Percentiles rank a stretch among this genome's conserved stretches.
These are phyloP conservation scores for Ornithorhynchus anatinus DNA, from an alignment of 2,113 vertebrate species.

Conservation along the genomic window DNA sequence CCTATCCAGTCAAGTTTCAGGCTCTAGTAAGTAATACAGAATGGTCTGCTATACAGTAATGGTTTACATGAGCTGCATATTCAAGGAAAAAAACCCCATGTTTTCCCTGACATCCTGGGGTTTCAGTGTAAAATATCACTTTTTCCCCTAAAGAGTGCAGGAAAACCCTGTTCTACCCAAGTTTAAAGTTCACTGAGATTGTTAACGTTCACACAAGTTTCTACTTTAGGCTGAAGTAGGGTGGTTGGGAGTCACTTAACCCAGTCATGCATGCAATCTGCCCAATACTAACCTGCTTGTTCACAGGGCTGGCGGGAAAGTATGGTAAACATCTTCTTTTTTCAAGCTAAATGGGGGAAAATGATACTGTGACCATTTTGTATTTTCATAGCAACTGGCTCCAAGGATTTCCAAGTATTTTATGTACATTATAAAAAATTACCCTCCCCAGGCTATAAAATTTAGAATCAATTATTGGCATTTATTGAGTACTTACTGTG, in stretches of 20 bases:
- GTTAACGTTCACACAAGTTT: no score
- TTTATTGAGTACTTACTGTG: no score
- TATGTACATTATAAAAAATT: background rate
- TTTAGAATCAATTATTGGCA: no score
- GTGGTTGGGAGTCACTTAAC: background rate
- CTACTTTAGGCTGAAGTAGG: background rate
- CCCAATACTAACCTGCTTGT: slow-evolving; percentile 54
- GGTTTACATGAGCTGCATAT: slow-evolving; percentile 28
- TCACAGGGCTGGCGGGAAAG: slow-evolving; percentile 17
- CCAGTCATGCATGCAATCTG: background rate
- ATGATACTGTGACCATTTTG: background rate
- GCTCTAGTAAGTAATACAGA: slow-evolving; percentile 1
- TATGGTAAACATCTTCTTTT: slow-evolving; percentile 19
- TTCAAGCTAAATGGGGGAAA: slow-evolving; percentile 19
- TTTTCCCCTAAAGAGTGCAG: slow-evolving; percentile 4
- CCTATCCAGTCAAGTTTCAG: background rate
- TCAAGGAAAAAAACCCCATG: background rate
- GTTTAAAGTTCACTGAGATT: background rate
- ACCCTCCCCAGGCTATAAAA: no score
- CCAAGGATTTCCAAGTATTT: background rate
- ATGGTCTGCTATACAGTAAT: slow-evolving; percentile 9
- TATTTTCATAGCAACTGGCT: background rate
- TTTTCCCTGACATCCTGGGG: slow-evolving; percentile 18
- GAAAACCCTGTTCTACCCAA: background rate
- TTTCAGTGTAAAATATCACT: slow-evolving; percentile 22